These are phyloP conservation scores for Eupeodes luniger DNA, from an alignment of 2,888 invertebrate species.

Conservation along the genomic window DNA sequence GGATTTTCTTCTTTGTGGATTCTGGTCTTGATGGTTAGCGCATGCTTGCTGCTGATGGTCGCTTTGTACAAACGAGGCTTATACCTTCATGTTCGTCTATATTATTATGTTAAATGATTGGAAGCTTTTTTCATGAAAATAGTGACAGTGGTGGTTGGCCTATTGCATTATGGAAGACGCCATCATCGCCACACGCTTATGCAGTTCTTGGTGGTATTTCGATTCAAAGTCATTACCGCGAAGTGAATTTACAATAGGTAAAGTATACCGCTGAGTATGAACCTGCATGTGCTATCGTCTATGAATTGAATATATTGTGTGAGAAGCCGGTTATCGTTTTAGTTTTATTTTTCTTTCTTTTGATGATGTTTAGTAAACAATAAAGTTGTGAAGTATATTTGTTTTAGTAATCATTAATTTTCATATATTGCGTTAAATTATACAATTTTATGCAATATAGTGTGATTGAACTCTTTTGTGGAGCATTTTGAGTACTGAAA, in stretches of 20 bases:
- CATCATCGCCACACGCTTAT: neutral
- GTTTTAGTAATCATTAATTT: constrained; percentile 25
- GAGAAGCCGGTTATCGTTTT: constrained; percentile 33
- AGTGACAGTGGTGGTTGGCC: neutral
- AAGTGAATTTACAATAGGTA: constrained; percentile 23
- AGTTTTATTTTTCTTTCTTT: neutral
- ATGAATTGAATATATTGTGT: constrained; percentile 31
- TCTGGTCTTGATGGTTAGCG: constrained; percentile 41
- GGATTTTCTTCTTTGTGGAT: constrained; percentile 62
- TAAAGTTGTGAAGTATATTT: constrained; percentile 35
- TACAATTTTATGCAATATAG: constrained; percentile 5
- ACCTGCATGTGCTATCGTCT: constrained; percentile 12
- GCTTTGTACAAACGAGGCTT: too few relatives aligned
- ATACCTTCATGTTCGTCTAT: neutral
- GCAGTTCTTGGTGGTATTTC: constrained; percentile 38
- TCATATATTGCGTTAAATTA: neutral
- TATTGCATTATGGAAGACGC: neutral
- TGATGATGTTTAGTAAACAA: constrained; percentile 46
- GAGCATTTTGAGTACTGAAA: constrained; percentile 22
- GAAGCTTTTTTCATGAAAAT: constrained; percentile 36
- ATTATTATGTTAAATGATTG: neutral
- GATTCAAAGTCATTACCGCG: constrained; percentile 73
- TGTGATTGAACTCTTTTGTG: constrained; percentile 26
- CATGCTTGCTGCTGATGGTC: constrained; percentile 28
- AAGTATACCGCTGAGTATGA: neutral